These are phyloP conservation scores for Trachelus stipa DNA, from an alignment of 2,888 invertebrate genomes.

Conservation along the genomic window DNA sequence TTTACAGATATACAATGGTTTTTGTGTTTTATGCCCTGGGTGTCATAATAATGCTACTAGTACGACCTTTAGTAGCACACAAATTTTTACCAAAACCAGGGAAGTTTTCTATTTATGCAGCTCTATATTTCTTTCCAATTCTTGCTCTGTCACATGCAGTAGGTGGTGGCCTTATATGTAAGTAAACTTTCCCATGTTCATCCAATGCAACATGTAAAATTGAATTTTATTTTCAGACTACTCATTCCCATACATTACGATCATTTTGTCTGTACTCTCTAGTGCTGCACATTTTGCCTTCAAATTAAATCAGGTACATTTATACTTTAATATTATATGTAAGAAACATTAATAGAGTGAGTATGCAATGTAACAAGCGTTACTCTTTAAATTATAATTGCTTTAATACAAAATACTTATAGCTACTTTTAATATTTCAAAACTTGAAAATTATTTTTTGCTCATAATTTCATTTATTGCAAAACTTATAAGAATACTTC, in stretches of 20 bases:
- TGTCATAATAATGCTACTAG: conserved; percentile 80
- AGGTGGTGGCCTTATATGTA: conserved; percentile 92
- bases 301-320: conserved; percentile 80
- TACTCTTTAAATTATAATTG: not conserved
- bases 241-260: conserved; percentile 92
- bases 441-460: not conserved
- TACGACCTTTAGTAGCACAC: conserved; percentile 81
- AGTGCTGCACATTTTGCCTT: conserved; percentile 93
- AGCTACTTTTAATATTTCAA: not conserved
- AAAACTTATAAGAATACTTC: not conserved
- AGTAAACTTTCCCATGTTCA: conserved; percentile 60
- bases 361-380: not conserved
- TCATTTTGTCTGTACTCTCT: conserved; percentile 91
- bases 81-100: conserved; percentile 76
- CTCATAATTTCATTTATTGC: not conserved
- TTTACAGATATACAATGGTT: conserved; percentile 87
- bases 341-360: not conserved
- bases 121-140: conserved; percentile 93
- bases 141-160: conserved; percentile 88
- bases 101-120: conserved; percentile 89
- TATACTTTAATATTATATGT: not conserved
- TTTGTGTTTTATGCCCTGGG: conserved; percentile 90
- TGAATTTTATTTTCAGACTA: conserved; percentile 79
- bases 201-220: conserved; percentile 11
- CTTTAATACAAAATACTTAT: not conserved